Percentiles rank a stretch among this genome's conserved stretches.
phyloP scores from a whole-genome alignment of 2,888 invertebrate species.

The Theodoxus fluviatilis region DNA sequence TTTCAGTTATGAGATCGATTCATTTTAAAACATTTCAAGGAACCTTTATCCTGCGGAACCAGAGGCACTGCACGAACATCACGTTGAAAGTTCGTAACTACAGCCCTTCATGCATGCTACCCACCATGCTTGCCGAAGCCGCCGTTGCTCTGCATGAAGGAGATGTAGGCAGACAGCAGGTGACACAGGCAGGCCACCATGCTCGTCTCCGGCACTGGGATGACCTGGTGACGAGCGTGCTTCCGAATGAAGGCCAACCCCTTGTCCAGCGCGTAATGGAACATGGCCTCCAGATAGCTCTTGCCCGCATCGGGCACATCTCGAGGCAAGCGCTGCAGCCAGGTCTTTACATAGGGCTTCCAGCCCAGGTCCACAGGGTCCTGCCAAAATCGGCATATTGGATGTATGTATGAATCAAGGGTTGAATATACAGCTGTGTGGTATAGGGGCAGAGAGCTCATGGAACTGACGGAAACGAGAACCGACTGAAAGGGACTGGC shows the following conservation, averaged over 20 bases:
- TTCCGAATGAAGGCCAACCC: conserved; percentile 56
- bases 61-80: no score
- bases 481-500: no score
- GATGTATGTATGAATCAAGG: conserved; percentile 10
- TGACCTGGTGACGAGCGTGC: conserved; percentile 48
- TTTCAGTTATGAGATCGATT: no score
- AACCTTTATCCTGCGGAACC: no score
- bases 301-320: conserved; percentile 62
- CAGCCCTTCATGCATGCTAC: background rate
- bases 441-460: no score
- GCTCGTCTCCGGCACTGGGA: conserved; percentile 57
- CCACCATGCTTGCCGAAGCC: conserved; percentile 62
- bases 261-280: conserved; percentile 59
- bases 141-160: conserved; percentile 60
- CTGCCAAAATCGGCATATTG: no score
- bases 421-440: no score
- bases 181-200: conserved; percentile 58
- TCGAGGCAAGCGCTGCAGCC: conserved; percentile 56
- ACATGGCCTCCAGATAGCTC: conserved; percentile 54
- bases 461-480: no score
- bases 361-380: conserved; percentile 65
- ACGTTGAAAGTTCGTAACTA: no score
- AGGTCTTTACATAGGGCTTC: conserved; percentile 62
- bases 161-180: conserved; percentile 60
- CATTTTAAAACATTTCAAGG: no score